A percentile compares a stretch with the other conserved stretches of the same genome.
Conservation (phyloP, 1,140 invertebrate species). For the Zaprionus nigranus region DNA sequence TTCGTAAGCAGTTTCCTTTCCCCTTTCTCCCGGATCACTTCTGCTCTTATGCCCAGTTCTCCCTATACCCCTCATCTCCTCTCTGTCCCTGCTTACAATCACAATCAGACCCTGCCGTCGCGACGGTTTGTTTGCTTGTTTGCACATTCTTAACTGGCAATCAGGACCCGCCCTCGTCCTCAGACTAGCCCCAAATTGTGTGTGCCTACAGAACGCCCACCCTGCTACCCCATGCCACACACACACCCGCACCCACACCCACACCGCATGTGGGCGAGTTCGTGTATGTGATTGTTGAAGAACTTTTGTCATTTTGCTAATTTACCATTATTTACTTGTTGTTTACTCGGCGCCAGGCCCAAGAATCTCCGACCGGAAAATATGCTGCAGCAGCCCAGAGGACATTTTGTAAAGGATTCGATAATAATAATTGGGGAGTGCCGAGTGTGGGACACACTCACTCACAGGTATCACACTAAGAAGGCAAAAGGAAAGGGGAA, state of each 20-base stretch:
- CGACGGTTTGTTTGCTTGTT: constrained; percentile 61
- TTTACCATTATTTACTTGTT: constrained; percentile 67
- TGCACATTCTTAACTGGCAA: constrained; percentile 71
- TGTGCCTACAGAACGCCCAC: constrained; percentile 1
- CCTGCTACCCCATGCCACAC: background rate
- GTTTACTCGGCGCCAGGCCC: constrained; percentile 32
- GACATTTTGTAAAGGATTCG: background rate
- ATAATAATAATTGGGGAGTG: constrained; percentile 26
- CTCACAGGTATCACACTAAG: background rate
- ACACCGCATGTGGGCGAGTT: constrained; percentile 11
- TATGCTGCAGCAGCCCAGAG: constrained; percentile 22
- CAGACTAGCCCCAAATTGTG: constrained; percentile 8
- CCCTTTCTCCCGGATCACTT: constrained; percentile 3
- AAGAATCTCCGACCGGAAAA: background rate
- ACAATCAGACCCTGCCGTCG: constrained; percentile 46
- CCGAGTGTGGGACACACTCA: background rate
- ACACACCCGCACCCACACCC: constrained; percentile 4
- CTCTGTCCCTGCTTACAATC: constrained; percentile 25
- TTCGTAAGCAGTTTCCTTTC: constrained; percentile 58
- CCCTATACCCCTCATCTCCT: background rate
- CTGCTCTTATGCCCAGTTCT: background rate
- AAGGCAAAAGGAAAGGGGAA: background rate
- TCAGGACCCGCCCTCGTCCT: constrained; percentile 38
- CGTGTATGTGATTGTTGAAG: constrained; percentile 40
- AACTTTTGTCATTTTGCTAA: constrained; percentile 68